phyloP scores from a whole-genome alignment of 2,888 invertebrate genomes.

The Brenthis daphne region DNA sequence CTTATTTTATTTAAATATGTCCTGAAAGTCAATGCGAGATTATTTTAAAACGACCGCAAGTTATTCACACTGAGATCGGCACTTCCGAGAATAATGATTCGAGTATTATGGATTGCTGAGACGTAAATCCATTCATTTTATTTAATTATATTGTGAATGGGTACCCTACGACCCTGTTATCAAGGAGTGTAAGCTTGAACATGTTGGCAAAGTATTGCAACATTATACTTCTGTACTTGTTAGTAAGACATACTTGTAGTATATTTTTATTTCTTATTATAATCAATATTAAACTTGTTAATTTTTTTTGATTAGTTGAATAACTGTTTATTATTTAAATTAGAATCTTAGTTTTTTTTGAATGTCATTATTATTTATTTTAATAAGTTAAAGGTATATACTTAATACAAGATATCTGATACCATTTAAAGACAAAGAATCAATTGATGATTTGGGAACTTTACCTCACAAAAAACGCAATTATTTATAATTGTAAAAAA shows the following conservation, averaged over 20 bases:
- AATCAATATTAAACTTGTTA: background rate
- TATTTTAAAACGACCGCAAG: slow-evolving; percentile 15
- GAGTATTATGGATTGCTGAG: slow-evolving; percentile 33
- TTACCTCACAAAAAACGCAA: too few species aligned
- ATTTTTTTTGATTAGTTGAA: too few species aligned
- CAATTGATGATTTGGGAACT: too few species aligned
- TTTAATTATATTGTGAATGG: slow-evolving; percentile 65
- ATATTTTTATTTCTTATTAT: background rate
- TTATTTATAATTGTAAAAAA: too few species aligned
- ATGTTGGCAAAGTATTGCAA: slow-evolving; percentile 20
- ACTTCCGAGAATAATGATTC: slow-evolving; percentile 34
- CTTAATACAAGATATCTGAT: too few species aligned
- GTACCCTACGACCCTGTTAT: slow-evolving; percentile 63
- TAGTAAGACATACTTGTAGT: background rate
- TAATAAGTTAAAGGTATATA: too few species aligned
- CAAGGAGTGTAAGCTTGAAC: slow-evolving; percentile 35
- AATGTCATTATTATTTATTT: too few species aligned
- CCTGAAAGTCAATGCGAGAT: slow-evolving; percentile 5
- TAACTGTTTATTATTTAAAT: too few species aligned
- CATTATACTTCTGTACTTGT: background rate
- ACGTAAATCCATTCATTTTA: slow-evolving; percentile 57
- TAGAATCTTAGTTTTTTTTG: too few species aligned
- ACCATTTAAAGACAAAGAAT: too few species aligned
- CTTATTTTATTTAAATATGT: background rate
- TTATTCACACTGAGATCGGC: slow-evolving; percentile 12